A percentile compares a stretch with the other conserved stretches of the same genome.
Evolutionary conservation across 1,140 invertebrate genomes (phyloP).

Genomic region (Eumaeus atala): DNA sequence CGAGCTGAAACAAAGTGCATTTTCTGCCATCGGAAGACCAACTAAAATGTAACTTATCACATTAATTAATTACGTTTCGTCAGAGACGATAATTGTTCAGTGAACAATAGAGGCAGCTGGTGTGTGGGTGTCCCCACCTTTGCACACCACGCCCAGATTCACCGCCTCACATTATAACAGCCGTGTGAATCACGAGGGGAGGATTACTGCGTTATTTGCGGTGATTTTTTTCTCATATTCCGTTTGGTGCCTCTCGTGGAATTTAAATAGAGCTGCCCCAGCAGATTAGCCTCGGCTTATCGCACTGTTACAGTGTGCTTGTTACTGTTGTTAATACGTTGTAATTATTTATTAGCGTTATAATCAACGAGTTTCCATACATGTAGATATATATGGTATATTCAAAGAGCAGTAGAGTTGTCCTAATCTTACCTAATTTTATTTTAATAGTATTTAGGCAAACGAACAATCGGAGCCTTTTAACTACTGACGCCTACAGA

Average conservation of each 20-base stretch:
- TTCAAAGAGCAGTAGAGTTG: neutral
- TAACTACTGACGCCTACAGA: no score
- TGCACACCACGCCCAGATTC: neutral
- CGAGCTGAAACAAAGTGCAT: no score
- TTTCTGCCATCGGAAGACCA: no score
- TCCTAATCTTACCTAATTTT: no score
- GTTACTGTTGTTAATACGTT: conserved; percentile 5
- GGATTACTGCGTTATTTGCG: conserved; percentile 34
- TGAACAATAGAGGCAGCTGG: conserved; percentile 52
- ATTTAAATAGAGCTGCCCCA: conserved; percentile 55
- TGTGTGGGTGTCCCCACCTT: conserved; percentile 46
- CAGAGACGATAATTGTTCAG: conserved; percentile 15
- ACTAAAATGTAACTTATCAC: no score
- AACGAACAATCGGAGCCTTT: no score
- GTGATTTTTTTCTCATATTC: conserved; percentile 45
- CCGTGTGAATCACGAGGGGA: conserved; percentile 63
- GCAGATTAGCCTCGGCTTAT: conserved; percentile 55
- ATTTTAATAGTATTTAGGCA: no score
- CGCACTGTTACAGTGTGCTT: conserved; percentile 1
- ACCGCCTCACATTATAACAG: conserved; percentile 47
- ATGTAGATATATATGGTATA: no score
- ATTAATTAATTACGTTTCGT: neutral
- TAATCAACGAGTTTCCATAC: neutral
- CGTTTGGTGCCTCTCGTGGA: conserved; percentile 44
- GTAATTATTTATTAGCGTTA: conserved; percentile 1